Conservation (phyloP, 2,888 invertebrate genomes). For the Troides helena region DNA sequence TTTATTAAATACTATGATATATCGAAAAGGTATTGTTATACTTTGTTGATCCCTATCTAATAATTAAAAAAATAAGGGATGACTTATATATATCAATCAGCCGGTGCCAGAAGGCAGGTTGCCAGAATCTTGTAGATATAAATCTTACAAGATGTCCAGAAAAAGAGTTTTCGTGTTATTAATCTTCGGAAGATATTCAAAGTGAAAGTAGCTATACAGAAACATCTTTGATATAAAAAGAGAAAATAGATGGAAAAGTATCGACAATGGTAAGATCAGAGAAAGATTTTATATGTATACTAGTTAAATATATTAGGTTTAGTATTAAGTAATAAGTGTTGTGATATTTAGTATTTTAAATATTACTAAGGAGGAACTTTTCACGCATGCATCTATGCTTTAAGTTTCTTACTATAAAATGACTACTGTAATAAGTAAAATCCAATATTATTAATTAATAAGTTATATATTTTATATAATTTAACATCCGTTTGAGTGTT, state of each 20-base stretch:
- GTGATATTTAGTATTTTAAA: too few relatives aligned
- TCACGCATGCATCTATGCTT: too few relatives aligned
- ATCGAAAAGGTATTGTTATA: neutral
- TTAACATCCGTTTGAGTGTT: too few relatives aligned
- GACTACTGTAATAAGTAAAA: too few relatives aligned
- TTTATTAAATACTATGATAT: neutral
- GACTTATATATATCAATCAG: conserved; percentile 53
- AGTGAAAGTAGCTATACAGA: conserved; percentile 5
- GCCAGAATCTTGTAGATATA: conserved; percentile 70
- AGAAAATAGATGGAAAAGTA: neutral
- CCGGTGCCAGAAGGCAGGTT: conserved; percentile 69
- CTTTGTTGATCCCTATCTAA: neutral
- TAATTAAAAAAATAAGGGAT: conserved; percentile 46
- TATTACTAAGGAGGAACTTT: too few relatives aligned
- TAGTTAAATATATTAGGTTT: too few relatives aligned
- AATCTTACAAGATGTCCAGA: conserved; percentile 61
- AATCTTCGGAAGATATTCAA: conserved; percentile 7
- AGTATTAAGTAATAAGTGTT: too few relatives aligned
- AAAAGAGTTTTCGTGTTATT: conserved; percentile 43
- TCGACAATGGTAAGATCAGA: neutral
- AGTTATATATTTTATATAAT: too few relatives aligned
- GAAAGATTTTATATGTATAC: too few relatives aligned
- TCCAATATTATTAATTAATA: too few relatives aligned
- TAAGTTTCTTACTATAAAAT: too few relatives aligned
- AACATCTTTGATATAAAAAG: conserved; percentile 7